Percentiles rank a stretch among this genome's conserved stretches.
Conservation (phyloP, 2,888 invertebrate species). For the Orchestes rusci region DNA sequence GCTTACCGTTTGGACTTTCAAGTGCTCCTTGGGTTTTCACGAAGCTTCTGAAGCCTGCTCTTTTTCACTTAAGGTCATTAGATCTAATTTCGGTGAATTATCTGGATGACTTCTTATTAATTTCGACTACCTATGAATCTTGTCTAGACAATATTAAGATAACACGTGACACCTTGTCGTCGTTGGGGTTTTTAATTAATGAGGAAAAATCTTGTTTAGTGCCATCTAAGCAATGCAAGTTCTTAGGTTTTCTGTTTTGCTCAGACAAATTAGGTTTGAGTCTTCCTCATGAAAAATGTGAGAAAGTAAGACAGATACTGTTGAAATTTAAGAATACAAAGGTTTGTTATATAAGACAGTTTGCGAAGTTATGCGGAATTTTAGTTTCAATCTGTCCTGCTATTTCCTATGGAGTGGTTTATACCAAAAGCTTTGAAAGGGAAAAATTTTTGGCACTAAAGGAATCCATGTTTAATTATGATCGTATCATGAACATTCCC, state of each 20-base stretch:
- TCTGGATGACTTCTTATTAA: slow-evolving; percentile 27
- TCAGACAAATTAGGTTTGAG: background rate
- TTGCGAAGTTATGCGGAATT: slow-evolving; percentile 20
- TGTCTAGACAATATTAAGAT: slow-evolving; percentile 15
- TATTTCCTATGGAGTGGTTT: slow-evolving; percentile 10
- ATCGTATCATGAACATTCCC: background rate
- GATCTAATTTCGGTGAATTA: slow-evolving; percentile 25
- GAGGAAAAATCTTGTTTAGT: slow-evolving; percentile 13
- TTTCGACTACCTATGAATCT: slow-evolving; percentile 18
- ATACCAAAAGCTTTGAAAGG: slow-evolving; percentile 14
- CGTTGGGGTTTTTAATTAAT: slow-evolving; percentile 25
- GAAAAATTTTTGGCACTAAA: background rate
- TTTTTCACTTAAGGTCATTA: slow-evolving; percentile 20
- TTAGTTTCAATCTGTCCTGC: slow-evolving; percentile 23
- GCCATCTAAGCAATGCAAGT: slow-evolving; percentile 22
- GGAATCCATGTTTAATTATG: background rate
- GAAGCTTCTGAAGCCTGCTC: slow-evolving; percentile 28
- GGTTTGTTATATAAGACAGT: background rate
- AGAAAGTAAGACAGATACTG: background rate
- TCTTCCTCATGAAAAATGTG: background rate
- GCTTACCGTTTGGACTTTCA: slow-evolving; percentile 26
- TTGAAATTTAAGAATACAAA: background rate
- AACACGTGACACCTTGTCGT: slow-evolving; percentile 4
- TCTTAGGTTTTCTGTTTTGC: slow-evolving; percentile 21
- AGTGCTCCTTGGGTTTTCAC: slow-evolving; percentile 29